These are phyloP conservation scores for Cirrhinus mrigala DNA, from an alignment of 2,797 vertebrate species.

Conservation along the genomic window DNA sequence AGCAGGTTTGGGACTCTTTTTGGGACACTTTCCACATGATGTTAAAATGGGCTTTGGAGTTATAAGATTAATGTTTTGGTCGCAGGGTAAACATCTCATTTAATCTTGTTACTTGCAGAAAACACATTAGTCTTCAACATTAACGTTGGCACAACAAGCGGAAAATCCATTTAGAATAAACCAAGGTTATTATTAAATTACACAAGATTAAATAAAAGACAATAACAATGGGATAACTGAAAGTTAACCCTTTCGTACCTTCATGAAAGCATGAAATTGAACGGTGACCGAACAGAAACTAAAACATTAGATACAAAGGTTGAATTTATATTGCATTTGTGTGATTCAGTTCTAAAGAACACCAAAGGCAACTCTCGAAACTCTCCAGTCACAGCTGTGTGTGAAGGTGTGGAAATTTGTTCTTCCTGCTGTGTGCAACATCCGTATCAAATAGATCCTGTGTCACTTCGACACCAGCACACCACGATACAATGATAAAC, in stretches of 20 bases:
- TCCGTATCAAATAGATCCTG: background rate
- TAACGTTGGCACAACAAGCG: background rate
- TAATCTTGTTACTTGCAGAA: background rate
- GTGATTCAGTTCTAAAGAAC: background rate
- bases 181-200: background rate
- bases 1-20: background rate
- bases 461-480: background rate
- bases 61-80: slow-evolving; percentile 2
- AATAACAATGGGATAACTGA: background rate
- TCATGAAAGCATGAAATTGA: background rate
- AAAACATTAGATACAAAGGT: background rate
- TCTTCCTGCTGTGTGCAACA: background rate
- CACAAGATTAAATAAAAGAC: background rate
- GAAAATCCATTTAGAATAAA: slow-evolving; percentile 8
- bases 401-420: background rate
- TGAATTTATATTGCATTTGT: background rate
- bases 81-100: background rate
- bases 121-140: background rate
- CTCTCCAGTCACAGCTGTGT: background rate
- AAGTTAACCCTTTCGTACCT: background rate
- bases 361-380: background rate
- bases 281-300: background rate
- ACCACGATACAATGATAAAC: background rate
- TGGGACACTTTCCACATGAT: background rate
- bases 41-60: background rate